Evolutionary conservation across 2,888 invertebrate species (phyloP).

Genomic region (Tipula helvola): DNA sequence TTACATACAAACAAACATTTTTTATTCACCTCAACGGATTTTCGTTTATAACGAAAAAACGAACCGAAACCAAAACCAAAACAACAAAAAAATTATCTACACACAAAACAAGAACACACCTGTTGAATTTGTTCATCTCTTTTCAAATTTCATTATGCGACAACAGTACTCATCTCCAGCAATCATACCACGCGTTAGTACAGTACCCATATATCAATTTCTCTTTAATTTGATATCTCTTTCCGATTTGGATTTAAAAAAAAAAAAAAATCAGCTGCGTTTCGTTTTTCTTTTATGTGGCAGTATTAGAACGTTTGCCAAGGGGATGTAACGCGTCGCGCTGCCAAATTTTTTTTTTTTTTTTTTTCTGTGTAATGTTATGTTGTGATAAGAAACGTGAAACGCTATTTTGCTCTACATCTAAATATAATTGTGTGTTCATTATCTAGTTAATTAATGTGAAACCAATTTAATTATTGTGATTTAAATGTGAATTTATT

Average conservation of each 20-base stretch:
- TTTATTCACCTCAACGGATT: not conserved
- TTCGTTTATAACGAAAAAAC: not conserved
- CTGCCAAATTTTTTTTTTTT: not conserved
- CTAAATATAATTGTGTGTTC: not conserved
- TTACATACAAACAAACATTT: not conserved
- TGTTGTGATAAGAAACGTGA: not conserved
- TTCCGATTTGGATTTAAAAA: not conserved
- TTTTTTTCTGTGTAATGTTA: not conserved
- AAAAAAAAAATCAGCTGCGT: slow-evolving; percentile 5
- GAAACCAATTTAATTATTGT: not conserved
- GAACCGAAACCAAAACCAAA: not conserved
- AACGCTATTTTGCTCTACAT: not conserved
- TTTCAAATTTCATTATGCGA: not conserved
- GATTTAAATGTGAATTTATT: not conserved
- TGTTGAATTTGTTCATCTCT: not conserved
- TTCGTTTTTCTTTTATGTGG: not conserved
- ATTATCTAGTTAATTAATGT: not conserved
- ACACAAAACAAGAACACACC: not conserved
- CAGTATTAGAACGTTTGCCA: not conserved
- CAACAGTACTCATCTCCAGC: not conserved
- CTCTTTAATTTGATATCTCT: not conserved
- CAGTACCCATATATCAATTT: not conserved
- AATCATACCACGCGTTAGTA: not conserved
- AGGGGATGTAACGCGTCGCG: not conserved
- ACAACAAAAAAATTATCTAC: not conserved